Evolutionary conservation across 2,888 invertebrate genomes (phyloP).

Genomic region (Drosophila limbata): DNA sequence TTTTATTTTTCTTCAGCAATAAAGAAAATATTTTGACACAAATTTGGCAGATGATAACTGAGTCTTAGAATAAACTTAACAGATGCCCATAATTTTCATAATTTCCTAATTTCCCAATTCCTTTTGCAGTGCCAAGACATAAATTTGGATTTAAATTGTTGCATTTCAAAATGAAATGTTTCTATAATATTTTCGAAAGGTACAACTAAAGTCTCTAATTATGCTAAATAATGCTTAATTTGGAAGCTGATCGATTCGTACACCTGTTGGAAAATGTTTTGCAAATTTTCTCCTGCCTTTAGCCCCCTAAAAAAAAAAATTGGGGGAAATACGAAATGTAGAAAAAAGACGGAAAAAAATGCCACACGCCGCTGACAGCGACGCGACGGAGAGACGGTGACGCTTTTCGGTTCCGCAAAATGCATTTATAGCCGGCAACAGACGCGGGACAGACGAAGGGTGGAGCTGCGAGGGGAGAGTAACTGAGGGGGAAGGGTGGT

Average conservation of each 20-base stretch:
- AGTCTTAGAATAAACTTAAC: conserved; percentile 2
- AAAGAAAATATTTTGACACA: conserved; percentile 41
- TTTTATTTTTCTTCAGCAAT: conserved; percentile 6
- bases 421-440: conserved; percentile 67
- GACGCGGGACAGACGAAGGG: not conserved
- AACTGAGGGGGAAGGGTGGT: not conserved
- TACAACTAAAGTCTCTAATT: conserved; percentile 16
- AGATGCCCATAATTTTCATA: conserved; percentile 9
- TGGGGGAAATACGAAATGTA: conserved; percentile 1
- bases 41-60: conserved; percentile 25
- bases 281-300: conserved; percentile 16
- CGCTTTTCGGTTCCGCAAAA: conserved; percentile 73
- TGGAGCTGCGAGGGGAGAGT: not conserved
- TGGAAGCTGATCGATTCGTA: conserved; percentile 60
- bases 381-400: conserved; percentile 26
- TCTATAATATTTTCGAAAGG: not conserved
- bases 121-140: not conserved
- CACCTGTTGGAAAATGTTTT: conserved; percentile 69
- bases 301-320: conserved; percentile 7
- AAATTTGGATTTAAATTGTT: conserved; percentile 7
- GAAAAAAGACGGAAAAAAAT: conserved; percentile 10
- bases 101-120: conserved; percentile 14
- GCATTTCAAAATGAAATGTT: conserved; percentile 1
- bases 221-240: conserved; percentile 53
- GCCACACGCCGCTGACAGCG: conserved; percentile 54